phyloP scores from a whole-genome alignment of 2,888 invertebrate species.

The Scaeva pyrastri region DNA sequence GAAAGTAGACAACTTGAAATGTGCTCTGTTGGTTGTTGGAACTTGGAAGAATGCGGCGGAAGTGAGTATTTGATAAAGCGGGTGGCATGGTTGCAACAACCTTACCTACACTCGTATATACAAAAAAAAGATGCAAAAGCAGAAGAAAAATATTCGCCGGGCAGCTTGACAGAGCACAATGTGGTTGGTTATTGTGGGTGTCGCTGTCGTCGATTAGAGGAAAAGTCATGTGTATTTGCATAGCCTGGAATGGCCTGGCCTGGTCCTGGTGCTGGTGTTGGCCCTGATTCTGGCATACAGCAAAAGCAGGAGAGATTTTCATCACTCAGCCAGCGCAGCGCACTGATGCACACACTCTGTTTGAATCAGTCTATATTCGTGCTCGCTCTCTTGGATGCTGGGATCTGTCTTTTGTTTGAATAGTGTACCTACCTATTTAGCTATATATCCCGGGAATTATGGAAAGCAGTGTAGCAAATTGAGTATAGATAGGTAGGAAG shows the following conservation, averaged over 20 bases:
- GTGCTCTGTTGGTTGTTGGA: constrained; percentile 16
- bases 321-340: not conserved
- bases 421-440: constrained; percentile 57
- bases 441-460: constrained; percentile 66
- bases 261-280: too few relatives aligned
- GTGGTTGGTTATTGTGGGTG: constrained; percentile 41
- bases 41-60: constrained; percentile 38
- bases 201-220: constrained; percentile 9
- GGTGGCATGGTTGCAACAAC: constrained; percentile 17
- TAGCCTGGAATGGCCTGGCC: not conserved
- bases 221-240: constrained; percentile 32
- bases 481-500: not conserved
- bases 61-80: constrained; percentile 49
- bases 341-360: not conserved
- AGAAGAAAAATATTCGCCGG: constrained; percentile 43
- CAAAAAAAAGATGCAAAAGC: constrained; percentile 55
- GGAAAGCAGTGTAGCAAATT: constrained; percentile 33
- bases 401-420: constrained; percentile 46
- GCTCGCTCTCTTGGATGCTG: constrained; percentile 42
- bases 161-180: constrained; percentile 11
- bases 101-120: not conserved
- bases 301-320: constrained; percentile 47
- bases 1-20: constrained; percentile 34
- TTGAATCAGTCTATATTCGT: constrained; percentile 19
- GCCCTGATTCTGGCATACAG: too few relatives aligned